Evolutionary conservation across 2,888 invertebrate genomes (phyloP), one percentile per base, ranked within the genome.

Genomic region (Sphinx pinastri): DNA sequence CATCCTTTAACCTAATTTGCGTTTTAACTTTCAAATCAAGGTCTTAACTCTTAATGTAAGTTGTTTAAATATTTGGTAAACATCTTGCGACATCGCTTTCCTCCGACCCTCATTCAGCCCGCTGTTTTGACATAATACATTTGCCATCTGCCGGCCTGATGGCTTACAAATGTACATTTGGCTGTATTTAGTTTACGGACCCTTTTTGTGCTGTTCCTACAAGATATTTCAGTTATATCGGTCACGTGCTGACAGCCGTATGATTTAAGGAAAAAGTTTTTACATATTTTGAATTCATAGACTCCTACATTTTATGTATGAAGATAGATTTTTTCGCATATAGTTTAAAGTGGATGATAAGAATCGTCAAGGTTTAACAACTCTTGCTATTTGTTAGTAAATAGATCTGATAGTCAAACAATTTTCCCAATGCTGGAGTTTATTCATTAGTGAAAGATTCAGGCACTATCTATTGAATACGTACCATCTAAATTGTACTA

Each of bases 41-140:
- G 55, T 11, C 19, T 55, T 10, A 19, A 55, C 4, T 54, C 19
- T 54, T 16, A 54, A 16, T 16, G 1, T 16, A 54, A 16, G 19
- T 60, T 60, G 11, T 7, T 63, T 63, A 47, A n/a, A 45, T 16
- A 47, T 45, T n/a, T 47, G n/a, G 60, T 60, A 16, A 19, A 63
- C 49, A 60, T 45, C 47, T 63, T 63, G 63, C 63, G 49, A 49
- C 63, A 63, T 13, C 16, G 4, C 19, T 1, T 16, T 47, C 47
- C 47, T 16, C 19, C 31, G 12, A 47, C 63, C 19, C 47, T 19
- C 49, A 49, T 63, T 63, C 49, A 47, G 49, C 47, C 49, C 13
- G 49, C 13, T 60, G 60, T 47, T 60, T 60, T 60, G 60, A 38
- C 59, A 45, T 60, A 60, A 60, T 60, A 60, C 12, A 14, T 13